Base-by-base conservation (phyloP, 1,140 invertebrate species). In the Diploscapter pachys region DNA sequence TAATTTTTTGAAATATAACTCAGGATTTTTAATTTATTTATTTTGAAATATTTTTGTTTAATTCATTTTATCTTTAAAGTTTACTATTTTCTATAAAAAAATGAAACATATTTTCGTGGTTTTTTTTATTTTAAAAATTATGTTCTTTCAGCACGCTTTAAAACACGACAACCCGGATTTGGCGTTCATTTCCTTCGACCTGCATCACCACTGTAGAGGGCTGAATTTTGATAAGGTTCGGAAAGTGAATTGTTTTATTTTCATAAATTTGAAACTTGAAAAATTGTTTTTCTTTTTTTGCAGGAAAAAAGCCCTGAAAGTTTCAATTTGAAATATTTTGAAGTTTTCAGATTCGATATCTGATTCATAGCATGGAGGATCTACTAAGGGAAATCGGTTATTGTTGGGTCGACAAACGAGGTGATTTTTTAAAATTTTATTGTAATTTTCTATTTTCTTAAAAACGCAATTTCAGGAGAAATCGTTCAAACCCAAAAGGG, bases 141-240 rank as follows among this genome's bases (percentile, higher is more conserved):
- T 31, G 31, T 54, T 82, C 77, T 79, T 88, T n/a, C 79, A 85
- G 84, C 92, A 97, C 83, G 89, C 97, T 49, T 86, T 96, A 8
- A 89, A 90, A 71, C 92, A 91, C 80, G 92, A 98, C 88, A 90
- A 90, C 80, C 89, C 91, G 0, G 89, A 92, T 71, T 86, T 99
- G 55, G 91, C 91, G 4, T 98, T 96, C 85, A 90, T 94, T 50
- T 92, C 93, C 0, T 99, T 98, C 87, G 96, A 99, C 88, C 98
- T 99, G 86, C 96, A 99, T 83, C 94, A 98, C 86, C 94, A 97
- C 86, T 98, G 95, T 71, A 73, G 82, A 13, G 81, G 77, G 2
- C 56, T 82, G 3, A 69, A 73, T 53, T 82, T 82, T 59, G 70
- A 83, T 51, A 79, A 83, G 72, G 94, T 96, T 87, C 31, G 31